Percentiles rank a stretch among this genome's conserved stretches.
phyloP scores from a whole-genome alignment of 2,797 vertebrate species.

The Pipistrellus pygmaeus region DNA sequence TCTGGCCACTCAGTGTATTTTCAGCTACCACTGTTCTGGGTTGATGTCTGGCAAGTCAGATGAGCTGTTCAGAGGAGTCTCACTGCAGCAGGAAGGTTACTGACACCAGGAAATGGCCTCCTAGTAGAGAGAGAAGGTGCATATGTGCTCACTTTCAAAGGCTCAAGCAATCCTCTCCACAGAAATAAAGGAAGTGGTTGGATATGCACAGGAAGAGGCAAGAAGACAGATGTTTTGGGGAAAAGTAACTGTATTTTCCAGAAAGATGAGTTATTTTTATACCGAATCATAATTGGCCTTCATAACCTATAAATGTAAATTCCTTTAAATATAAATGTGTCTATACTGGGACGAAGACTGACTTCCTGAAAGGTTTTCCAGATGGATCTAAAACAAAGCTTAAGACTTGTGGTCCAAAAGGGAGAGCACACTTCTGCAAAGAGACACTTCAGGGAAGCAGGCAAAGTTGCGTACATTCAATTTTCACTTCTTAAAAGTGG shows the following conservation, averaged over 20 bases:
- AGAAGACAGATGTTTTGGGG: not conserved
- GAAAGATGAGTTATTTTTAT: conserved; percentile 17
- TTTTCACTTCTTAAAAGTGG: conserved; percentile 34
- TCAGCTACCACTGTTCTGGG: not conserved
- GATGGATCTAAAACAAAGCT: conserved; percentile 13
- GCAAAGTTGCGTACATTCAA: not conserved
- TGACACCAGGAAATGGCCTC: not conserved
- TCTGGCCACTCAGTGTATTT: not conserved
- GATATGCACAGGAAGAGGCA: not conserved
- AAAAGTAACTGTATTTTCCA: conserved; percentile 10
- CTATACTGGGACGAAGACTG: not conserved
- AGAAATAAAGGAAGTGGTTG: not conserved
- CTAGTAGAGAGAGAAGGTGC: not conserved
- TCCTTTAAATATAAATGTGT: not conserved
- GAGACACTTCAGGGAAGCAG: not conserved
- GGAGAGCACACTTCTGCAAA: not conserved
- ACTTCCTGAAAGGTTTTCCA: not conserved
- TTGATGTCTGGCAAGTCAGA: not conserved
- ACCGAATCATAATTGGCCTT: not conserved
- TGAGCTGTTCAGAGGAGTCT: not conserved
- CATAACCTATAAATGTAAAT: not conserved
- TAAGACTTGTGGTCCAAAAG: not conserved
- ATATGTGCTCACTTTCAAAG: not conserved
- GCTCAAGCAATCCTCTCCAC: not conserved
- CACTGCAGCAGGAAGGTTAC: not conserved